These are phyloP conservation scores for Pedionomus torquatus DNA, from an alignment of 2,113 vertebrate species.

Conservation along the genomic window DNA sequence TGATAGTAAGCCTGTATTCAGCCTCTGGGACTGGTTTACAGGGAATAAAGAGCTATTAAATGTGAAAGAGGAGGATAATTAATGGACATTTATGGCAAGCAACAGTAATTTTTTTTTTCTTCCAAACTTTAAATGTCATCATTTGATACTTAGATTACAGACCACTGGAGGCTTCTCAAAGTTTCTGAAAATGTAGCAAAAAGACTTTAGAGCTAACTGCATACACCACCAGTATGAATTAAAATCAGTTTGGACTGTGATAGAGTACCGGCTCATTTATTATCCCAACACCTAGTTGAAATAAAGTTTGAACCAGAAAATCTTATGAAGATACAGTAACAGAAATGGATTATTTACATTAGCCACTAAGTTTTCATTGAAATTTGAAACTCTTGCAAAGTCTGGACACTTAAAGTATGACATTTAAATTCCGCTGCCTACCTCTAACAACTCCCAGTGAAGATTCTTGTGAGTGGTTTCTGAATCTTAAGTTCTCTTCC, in stretches of 20 bases:
- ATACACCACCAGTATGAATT: not conserved
- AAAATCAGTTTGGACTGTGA: not conserved
- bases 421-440: not conserved
- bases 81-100: not conserved
- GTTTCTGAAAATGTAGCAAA: not conserved
- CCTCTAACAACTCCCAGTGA: not conserved
- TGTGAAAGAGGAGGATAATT: not conserved
- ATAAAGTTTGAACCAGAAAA: not conserved
- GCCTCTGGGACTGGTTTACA: not conserved
- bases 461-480: not conserved
- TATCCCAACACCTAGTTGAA: not conserved
- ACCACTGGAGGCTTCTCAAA: not conserved
- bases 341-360: not conserved
- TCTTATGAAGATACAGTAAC: not conserved
- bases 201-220: not conserved
- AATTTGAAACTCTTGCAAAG: not conserved
- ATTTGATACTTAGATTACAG: conserved; percentile 2
- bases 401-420: not conserved
- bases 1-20: not conserved
- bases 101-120: not conserved
- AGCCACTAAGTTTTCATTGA: not conserved
- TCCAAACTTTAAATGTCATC: not conserved
- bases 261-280: not conserved
- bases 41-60: not conserved
- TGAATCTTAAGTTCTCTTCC: not conserved